These are phyloP conservation scores for Knipowitschia caucasica DNA, from an alignment of 2,797 vertebrate species.

Conservation along the genomic window DNA sequence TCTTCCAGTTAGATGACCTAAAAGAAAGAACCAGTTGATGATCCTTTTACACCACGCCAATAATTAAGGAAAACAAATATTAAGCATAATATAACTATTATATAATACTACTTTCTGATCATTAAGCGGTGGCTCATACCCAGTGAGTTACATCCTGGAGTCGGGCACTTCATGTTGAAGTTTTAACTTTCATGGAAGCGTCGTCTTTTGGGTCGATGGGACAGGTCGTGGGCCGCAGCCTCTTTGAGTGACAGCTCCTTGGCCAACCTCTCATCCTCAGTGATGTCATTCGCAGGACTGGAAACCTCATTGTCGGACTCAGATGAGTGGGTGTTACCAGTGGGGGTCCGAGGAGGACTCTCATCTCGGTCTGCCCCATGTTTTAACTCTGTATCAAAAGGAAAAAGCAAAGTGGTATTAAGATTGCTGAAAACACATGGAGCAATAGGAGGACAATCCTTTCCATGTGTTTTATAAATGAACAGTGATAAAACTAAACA, in stretches of 20 bases:
- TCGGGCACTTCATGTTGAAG: conserved; percentile 99
- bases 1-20: conserved; percentile 95
- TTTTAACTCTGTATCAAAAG: not conserved
- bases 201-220: conserved; percentile 93
- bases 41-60: not conserved
- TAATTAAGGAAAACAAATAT: not conserved
- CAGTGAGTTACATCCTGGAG: conserved; percentile 95
- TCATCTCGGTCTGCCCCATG: conserved; percentile 84
- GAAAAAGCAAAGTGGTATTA: not conserved
- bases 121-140: conserved; percentile 64
- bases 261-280: conserved; percentile 91
- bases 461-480: not conserved
- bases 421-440: not conserved
- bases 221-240: conserved; percentile 89
- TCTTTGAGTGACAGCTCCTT: conserved; percentile 92
- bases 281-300: conserved; percentile 86
- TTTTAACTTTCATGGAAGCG: conserved; percentile 99
- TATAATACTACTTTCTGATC: not conserved
- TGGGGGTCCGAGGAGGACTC: conserved; percentile 94
- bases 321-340: conserved; percentile 95
- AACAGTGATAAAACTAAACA: too few species aligned
- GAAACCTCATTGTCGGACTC: conserved; percentile 98
- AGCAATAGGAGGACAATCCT: not conserved
- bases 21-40: conserved; percentile 2
- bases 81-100: not conserved